Conservation (phyloP, 2,888 invertebrate genomes). For the Eupithecia subfuscata region DNA sequence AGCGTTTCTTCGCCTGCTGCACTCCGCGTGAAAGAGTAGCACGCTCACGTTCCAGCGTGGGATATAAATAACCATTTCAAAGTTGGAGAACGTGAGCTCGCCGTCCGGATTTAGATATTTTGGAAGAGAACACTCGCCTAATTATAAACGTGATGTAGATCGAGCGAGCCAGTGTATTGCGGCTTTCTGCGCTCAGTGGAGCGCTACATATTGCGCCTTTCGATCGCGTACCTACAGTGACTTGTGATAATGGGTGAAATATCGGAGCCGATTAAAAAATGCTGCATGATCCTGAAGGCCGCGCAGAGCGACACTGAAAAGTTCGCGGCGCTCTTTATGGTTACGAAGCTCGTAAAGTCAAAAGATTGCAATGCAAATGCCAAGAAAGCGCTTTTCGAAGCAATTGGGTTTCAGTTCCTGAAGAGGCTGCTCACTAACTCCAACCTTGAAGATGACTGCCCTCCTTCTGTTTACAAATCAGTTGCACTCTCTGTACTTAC, state of each 20-base stretch:
- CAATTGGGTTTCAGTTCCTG: constrained; percentile 94
- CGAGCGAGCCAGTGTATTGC: constrained; percentile 70
- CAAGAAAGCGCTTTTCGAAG: constrained; percentile 93
- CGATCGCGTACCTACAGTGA: constrained; percentile 69
- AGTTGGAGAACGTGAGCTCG: constrained; percentile 84
- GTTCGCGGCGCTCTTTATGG: constrained; percentile 95
- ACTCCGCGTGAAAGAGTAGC: constrained; percentile 69
- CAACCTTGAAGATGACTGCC: constrained; percentile 93
- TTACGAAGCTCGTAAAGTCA: constrained; percentile 94
- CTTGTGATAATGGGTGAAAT: constrained; percentile 83
- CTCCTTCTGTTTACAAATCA: constrained; percentile 94
- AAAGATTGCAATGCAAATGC: constrained; percentile 90
- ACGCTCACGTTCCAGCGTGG: constrained; percentile 77
- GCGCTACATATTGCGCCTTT: constrained; percentile 76
- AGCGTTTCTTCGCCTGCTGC: constrained; percentile 60
- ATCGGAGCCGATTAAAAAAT: constrained; percentile 93
- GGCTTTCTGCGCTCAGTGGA: constrained; percentile 74
- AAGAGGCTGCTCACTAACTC: constrained; percentile 90
- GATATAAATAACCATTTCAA: constrained; percentile 81
- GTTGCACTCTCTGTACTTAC: constrained; percentile 94
- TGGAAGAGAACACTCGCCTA: constrained; percentile 81
- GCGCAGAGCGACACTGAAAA: constrained; percentile 95
- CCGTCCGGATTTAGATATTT: constrained; percentile 84
- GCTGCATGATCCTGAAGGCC: constrained; percentile 90
- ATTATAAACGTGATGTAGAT: constrained; percentile 83